phyloP scores from a whole-genome alignment of 2,888 invertebrate species.

The Lamellibrachia columna region DNA sequence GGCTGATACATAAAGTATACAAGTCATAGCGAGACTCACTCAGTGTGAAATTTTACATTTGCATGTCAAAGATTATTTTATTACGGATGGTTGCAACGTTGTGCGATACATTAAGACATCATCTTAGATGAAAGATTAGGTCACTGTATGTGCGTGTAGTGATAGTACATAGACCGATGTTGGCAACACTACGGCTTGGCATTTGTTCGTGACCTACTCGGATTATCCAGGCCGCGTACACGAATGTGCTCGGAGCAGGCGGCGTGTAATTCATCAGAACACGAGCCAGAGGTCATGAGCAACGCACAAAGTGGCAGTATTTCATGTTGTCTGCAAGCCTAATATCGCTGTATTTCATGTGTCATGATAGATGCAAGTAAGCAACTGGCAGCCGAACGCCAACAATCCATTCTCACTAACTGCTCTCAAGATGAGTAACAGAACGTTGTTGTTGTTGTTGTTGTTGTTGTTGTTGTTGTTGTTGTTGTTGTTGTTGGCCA shows the following conservation, averaged over 20 bases:
- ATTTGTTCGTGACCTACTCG: background rate
- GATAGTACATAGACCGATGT: background rate
- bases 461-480: too few species aligned
- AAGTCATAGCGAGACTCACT: background rate
- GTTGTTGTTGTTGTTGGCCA: background rate
- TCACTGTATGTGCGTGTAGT: background rate
- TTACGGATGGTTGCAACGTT: background rate
- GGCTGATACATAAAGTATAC: background rate
- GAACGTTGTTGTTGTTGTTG: background rate
- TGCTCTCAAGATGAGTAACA: background rate
- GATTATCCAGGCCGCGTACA: background rate
- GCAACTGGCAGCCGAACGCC: background rate
- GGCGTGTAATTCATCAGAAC: background rate
- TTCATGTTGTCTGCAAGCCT: background rate
- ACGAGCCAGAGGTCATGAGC: background rate
- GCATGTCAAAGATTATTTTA: background rate
- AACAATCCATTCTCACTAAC: background rate
- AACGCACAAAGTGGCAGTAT: background rate
- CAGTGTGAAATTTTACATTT: background rate
- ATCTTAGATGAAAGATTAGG: background rate
- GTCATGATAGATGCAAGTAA: background rate
- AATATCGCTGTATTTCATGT: background rate
- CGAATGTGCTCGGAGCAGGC: background rate
- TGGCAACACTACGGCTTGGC: background rate
- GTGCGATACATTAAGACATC: background rate